Evolutionary conservation across 2,113 vertebrate species (phyloP), one percentile per base, ranked within the genome.

Genomic region (Syrmaticus mikado): DNA sequence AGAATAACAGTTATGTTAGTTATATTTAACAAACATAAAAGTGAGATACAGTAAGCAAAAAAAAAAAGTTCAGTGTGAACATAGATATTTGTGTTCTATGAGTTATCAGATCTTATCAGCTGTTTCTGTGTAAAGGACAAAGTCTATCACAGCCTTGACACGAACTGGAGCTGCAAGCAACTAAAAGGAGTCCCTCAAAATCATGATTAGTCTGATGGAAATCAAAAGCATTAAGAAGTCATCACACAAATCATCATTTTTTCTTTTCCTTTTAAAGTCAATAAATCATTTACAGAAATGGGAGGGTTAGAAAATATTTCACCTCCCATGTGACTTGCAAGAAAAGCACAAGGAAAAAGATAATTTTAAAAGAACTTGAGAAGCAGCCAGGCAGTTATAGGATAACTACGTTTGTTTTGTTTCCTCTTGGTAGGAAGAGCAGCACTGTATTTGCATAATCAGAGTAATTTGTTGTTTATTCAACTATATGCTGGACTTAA

Each of bases 91-190:
- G 24, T 50, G 50, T 85, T 41, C 84, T 68, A 71, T 38, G 71
- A 91, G 30, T 61, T 78, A 83, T n/a, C 82, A 82, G 10, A 46
- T 93, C 48, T 76, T 89, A 91, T 82, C 87, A 77, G 60, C 32
- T 85, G 70, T 89, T 87, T 45, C 18, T 2, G 34, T 11, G 55
- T 13, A 85, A 66, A 74, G 80, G 52, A 94, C 81, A 17, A 75
- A 60, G n/a, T 46, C 65, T 85, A 34, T 38, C 73, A 80, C 40
- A 75, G 38, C 43, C 83, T 40, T 83, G 46, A 94, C 61, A 90
- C 52, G 25, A 90, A 75, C 60, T 4, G 74, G 61, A 89, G 43
- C 75, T 61, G 48, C 41, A 92, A 91, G 38, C 46, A 89, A 82
- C 15, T 17, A 48, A 73, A 90, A 60, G 67, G 89, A 87, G 50